Percentiles rank a stretch among this genome's conserved stretches.
phyloP scores from a whole-genome alignment of 2,797 vertebrate species.

The Buphagus erythrorhynchus region DNA sequence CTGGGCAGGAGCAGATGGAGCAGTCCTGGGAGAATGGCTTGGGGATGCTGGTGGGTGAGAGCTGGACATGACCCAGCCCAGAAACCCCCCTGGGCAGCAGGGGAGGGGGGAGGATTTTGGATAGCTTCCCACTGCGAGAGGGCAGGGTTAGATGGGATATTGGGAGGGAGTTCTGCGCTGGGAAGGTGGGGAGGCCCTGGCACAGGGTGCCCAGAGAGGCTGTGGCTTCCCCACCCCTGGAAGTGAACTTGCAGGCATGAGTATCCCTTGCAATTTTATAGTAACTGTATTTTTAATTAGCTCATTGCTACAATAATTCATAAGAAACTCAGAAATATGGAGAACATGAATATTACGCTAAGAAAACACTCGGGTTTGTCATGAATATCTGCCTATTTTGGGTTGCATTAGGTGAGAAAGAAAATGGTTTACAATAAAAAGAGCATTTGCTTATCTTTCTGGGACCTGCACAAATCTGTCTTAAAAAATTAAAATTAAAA shows the following conservation, averaged over 20 bases:
- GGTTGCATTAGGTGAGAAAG: neutral
- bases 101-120: neutral
- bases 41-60: neutral
- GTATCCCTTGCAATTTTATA: neutral
- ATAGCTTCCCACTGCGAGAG: neutral
- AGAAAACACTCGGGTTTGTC: neutral
- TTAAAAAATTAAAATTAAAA: neutral
- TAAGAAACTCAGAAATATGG: neutral
- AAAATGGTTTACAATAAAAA: neutral
- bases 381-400: neutral
- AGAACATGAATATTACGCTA: neutral
- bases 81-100: rapidly evolving
- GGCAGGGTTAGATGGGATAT: neutral
- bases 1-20: neutral
- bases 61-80: neutral
- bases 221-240: neutral
- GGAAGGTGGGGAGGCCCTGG: neutral
- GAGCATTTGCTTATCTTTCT: neutral
- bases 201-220: neutral
- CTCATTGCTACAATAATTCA: neutral
- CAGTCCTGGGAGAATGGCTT: neutral
- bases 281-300: neutral
- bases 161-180: rapidly evolving
- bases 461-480: neutral
- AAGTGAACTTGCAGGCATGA: neutral